Conservation (phyloP, 2,797 vertebrate genomes). For the Petrocephalus sullivani region DNA sequence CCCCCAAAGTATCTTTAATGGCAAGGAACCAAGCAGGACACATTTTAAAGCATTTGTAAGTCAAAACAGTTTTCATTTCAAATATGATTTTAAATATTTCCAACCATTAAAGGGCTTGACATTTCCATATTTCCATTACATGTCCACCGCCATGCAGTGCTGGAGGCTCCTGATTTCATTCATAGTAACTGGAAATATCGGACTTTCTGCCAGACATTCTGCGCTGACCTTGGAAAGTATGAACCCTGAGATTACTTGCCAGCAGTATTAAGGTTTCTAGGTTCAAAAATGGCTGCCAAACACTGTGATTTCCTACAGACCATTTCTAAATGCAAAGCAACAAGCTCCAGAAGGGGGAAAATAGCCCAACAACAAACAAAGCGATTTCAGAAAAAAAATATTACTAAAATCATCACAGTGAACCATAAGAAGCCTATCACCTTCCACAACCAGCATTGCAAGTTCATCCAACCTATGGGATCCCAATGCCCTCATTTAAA, state of each 20-base stretch:
- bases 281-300: not conserved
- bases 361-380: not conserved
- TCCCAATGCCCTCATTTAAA: not conserved
- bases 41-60: not conserved
- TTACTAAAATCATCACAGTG: constrained; percentile 14
- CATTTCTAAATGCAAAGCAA: not conserved
- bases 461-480: not conserved
- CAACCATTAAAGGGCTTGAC: not conserved
- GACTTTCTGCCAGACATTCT: constrained; percentile 2
- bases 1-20: not conserved
- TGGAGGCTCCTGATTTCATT: not conserved
- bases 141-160: not conserved
- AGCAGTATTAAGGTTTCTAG: not conserved
- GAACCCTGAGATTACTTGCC: not conserved
- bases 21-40: not conserved
- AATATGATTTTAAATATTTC: not conserved
- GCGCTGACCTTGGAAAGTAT: not conserved
- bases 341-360: not conserved
- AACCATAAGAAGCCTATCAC: not conserved
- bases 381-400: constrained; percentile 1
- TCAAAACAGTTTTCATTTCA: not conserved
- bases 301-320: not conserved
- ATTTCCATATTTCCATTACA: not conserved
- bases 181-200: not conserved
- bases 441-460: not conserved